A percentile compares a stretch with the other conserved stretches of the same genome.
phyloP scores from a whole-genome alignment of 2,888 invertebrate species.

The Eristalis pertinax region DNA sequence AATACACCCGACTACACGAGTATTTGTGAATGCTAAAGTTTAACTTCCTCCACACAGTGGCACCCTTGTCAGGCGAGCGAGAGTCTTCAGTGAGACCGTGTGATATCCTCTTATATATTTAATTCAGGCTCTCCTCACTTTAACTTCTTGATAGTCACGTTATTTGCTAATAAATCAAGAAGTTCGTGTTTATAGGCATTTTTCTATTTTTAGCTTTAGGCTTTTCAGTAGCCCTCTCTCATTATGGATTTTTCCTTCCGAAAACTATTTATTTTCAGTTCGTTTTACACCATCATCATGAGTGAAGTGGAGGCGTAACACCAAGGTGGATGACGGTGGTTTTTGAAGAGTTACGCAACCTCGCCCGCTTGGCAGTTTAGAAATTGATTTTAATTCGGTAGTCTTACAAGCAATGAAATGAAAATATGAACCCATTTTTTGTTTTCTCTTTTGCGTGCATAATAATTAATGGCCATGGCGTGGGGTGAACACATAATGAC shows the following conservation, averaged over 20 bases:
- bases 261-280: constrained; percentile 16
- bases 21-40: constrained; percentile 51
- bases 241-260: constrained; percentile 12
- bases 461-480: background rate
- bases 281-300: background rate
- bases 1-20: background rate
- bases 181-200: constrained; percentile 41
- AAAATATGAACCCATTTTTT: background rate
- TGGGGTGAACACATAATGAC: background rate
- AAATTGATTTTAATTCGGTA: constrained; percentile 40
- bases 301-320: constrained; percentile 8
- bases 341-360: constrained; percentile 6
- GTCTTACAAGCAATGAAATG: background rate
- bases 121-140: background rate
- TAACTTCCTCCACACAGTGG: constrained; percentile 18
- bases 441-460: background rate
- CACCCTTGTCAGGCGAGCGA: background rate
- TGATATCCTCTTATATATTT: constrained; percentile 1
- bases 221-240: too few relatives aligned
- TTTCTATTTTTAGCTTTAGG: constrained; percentile 29
- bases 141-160: constrained; percentile 55
- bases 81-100: constrained; percentile 1
- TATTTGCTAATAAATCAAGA: constrained; percentile 61
- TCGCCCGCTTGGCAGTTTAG: constrained; percentile 11
- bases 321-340: constrained; percentile 36